These are phyloP conservation scores for Callimorpha dominula DNA, from an alignment of 2,888 invertebrate genomes.

Conservation along the genomic window DNA sequence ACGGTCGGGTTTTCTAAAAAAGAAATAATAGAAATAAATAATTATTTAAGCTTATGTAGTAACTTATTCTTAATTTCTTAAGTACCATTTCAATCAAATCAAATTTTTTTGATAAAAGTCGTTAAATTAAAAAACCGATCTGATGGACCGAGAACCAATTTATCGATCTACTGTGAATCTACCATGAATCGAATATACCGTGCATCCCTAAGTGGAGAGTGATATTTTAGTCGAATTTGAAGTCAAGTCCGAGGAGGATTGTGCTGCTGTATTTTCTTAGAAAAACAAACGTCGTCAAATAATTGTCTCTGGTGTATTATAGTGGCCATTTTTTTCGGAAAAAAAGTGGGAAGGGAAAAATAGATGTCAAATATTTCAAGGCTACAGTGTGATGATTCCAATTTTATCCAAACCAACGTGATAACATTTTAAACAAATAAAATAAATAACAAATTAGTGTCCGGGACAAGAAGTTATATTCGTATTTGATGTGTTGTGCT, in stretches of 20 bases:
- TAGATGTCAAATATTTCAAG: slow-evolving; percentile 86
- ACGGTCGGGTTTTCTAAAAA: no score
- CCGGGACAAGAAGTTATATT: slow-evolving; percentile 46
- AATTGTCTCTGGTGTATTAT: slow-evolving; percentile 59
- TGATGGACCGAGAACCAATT: no score
- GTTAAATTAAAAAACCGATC: background rate
- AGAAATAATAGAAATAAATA: no score
- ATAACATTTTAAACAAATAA: slow-evolving; percentile 80
- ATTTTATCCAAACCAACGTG: slow-evolving; percentile 80
- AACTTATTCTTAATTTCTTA: no score
- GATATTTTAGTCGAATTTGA: slow-evolving; percentile 47
- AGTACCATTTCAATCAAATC: background rate
- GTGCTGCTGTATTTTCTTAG: slow-evolving; percentile 12
- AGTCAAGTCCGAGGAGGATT: background rate
- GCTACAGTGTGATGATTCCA: slow-evolving; percentile 84
- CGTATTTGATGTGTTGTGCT: slow-evolving; percentile 61
- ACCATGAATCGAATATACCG: background rate
- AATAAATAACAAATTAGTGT: slow-evolving; percentile 55
- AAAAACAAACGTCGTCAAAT: slow-evolving; percentile 40
- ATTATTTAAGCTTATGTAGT: no score
- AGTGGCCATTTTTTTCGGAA: slow-evolving; percentile 69
- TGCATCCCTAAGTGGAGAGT: background rate
- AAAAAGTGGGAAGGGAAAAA: slow-evolving; percentile 80
- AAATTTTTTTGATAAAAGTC: background rate
- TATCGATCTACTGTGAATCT: background rate